Percentiles rank a stretch among this genome's conserved stretches.
Conservation (phyloP, 2,113 vertebrate species). For the Uria lomvia region DNA sequence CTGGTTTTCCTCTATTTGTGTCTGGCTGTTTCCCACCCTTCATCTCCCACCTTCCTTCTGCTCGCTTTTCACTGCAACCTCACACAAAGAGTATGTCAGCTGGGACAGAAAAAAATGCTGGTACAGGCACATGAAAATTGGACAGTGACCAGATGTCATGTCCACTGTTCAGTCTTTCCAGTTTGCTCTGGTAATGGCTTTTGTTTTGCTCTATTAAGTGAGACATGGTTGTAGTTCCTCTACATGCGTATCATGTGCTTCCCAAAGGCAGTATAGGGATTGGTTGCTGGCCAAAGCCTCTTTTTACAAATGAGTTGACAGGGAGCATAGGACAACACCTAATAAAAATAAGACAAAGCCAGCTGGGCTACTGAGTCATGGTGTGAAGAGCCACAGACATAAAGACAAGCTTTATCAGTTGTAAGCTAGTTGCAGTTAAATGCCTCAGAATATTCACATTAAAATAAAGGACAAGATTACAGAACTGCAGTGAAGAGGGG, state of each 20-base stretch:
- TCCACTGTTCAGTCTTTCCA: not conserved
- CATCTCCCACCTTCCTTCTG: not conserved
- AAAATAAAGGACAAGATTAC: not conserved
- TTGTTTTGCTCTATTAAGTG: not conserved
- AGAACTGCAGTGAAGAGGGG: not conserved
- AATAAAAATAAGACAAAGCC: not conserved
- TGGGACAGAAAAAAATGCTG: not conserved
- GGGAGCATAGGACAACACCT: not conserved
- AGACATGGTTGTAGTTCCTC: not conserved
- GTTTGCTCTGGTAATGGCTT: not conserved
- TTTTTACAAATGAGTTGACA: not conserved
- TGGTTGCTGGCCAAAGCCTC: not conserved
- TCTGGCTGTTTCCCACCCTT: not conserved
- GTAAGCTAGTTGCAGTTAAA: not conserved
- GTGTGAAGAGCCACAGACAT: not conserved
- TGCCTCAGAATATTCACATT: not conserved
- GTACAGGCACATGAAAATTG: not conserved
- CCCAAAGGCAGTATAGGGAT: not conserved
- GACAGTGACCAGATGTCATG: not conserved
- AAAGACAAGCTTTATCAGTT: not conserved
- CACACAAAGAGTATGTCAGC: not conserved
- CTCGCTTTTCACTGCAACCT: not conserved
- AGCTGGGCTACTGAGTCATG: not conserved
- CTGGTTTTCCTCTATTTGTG: not conserved
- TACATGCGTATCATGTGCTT: not conserved